These are phyloP conservation scores for Megathymus violae DNA, from an alignment of 1,140 invertebrate genomes.

Conservation along the genomic window DNA sequence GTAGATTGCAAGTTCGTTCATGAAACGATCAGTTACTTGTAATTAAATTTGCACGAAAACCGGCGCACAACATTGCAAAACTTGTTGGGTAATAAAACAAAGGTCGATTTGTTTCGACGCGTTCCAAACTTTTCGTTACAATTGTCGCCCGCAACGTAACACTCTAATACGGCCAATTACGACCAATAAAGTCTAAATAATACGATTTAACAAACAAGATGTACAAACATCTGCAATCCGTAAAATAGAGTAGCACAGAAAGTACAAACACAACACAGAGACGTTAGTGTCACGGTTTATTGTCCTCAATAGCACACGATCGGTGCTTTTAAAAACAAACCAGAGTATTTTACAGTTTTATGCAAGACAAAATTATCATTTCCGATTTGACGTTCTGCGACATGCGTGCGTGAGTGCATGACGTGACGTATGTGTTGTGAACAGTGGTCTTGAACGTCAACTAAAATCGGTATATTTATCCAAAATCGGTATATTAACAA, in stretches of 20 bases:
- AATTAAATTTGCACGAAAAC: constrained; percentile 27
- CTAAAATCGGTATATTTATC: too few species aligned
- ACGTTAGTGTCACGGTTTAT: constrained; percentile 40
- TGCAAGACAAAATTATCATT: constrained; percentile 40
- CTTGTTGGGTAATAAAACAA: constrained; percentile 39
- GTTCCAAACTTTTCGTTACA: constrained; percentile 34
- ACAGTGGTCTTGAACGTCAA: too few species aligned
- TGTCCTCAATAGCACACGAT: constrained; percentile 40
- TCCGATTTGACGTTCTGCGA: constrained; percentile 44
- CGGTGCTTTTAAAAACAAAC: constrained; percentile 37
- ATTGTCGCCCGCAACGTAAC: constrained; percentile 35
- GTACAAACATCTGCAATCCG: constrained; percentile 17
- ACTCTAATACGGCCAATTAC: constrained; percentile 43
- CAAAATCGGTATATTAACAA: too few species aligned
- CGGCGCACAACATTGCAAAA: constrained; percentile 44
- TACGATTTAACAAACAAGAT: constrained; percentile 41
- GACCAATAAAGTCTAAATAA: constrained; percentile 40
- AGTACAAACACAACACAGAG: constrained; percentile 26
- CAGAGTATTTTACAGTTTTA: constrained; percentile 46
- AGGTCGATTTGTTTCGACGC: constrained; percentile 41
- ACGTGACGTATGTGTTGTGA: constrained; percentile 15
- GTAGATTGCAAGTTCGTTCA: constrained; percentile 37
- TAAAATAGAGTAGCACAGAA: constrained; percentile 20
- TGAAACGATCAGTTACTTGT: constrained; percentile 38
- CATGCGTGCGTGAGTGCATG: constrained; percentile 33